A percentile compares a stretch with the other conserved stretches of the same genome.
Conservation (phyloP, 2,113 vertebrate genomes). For the Noctilio leporinus region DNA sequence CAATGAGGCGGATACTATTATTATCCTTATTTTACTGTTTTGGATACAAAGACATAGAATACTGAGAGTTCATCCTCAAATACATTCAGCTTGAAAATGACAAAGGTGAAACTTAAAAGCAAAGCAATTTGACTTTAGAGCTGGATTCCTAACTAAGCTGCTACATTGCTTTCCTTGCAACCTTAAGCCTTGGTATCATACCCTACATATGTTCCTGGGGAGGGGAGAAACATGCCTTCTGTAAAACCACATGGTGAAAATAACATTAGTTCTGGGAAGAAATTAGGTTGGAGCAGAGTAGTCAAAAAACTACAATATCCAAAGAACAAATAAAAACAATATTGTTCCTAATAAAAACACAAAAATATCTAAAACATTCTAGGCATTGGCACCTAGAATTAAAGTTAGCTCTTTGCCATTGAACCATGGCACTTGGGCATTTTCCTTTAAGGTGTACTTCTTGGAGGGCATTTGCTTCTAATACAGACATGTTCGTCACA, state of each 20-base stretch:
- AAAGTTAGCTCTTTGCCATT: not conserved
- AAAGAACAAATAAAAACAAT: not conserved
- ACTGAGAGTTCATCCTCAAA: not conserved
- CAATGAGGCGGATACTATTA: not conserved
- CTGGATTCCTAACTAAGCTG: not conserved
- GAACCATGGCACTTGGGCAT: not conserved
- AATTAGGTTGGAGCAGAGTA: not conserved
- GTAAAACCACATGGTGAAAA: not conserved
- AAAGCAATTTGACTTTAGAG: not conserved
- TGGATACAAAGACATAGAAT: not conserved
- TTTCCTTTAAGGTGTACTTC: not conserved
- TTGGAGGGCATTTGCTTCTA: not conserved
- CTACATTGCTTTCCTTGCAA: not conserved
- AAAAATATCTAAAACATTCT: not conserved
- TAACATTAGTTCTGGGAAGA: not conserved
- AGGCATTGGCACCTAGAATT: not conserved
- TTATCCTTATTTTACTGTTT: not conserved
- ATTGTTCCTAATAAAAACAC: not conserved
- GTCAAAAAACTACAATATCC: not conserved
- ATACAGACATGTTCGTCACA: not conserved
- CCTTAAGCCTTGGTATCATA: not conserved
- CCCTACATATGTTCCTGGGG: not conserved
- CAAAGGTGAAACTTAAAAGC: not conserved
- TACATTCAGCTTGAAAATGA: not conserved
- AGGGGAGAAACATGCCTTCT: not conserved